Evolutionary conservation across 1,140 invertebrate species (phyloP).

Genomic region (Drosophila lacteicornis): DNA sequence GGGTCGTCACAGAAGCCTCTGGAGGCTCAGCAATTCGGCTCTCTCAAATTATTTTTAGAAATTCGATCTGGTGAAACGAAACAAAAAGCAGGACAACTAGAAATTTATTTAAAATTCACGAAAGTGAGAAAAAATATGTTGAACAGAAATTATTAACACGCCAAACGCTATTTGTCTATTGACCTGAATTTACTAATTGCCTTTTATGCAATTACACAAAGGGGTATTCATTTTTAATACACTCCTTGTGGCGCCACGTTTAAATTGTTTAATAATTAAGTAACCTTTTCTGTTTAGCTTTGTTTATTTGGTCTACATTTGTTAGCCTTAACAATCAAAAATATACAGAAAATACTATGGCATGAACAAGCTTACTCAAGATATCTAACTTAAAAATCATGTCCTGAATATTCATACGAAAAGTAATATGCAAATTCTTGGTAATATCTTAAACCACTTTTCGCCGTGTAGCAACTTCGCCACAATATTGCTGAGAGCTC

Average conservation of each 20-base stretch:
- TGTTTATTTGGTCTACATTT: neutral
- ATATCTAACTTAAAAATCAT: neutral
- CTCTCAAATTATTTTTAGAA: neutral
- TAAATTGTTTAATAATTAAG: constrained; percentile 4
- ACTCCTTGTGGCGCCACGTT: neutral
- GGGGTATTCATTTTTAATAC: constrained; percentile 5
- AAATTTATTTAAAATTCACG: neutral
- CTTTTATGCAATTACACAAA: neutral
- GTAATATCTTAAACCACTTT: constrained; percentile 5
- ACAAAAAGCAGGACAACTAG: neutral
- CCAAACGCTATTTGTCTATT: neutral
- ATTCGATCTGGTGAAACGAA: neutral
- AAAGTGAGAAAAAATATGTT: neutral
- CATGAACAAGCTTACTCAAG: too few relatives aligned
- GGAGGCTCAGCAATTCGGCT: too few relatives aligned
- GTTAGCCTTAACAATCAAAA: neutral
- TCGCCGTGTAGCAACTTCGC: constrained; percentile 11
- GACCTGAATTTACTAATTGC: constrained; percentile 1
- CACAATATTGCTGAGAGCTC: constrained; percentile 54
- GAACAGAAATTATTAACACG: neutral
- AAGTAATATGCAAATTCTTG: constrained; percentile 7
- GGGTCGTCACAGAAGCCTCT: neutral
- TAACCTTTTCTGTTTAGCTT: too few relatives aligned
- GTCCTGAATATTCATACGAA: constrained; percentile 7
- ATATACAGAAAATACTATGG: neutral